Evolutionary conservation across 2,888 invertebrate species (phyloP).

Genomic region (Ennomos fuscantarius): DNA sequence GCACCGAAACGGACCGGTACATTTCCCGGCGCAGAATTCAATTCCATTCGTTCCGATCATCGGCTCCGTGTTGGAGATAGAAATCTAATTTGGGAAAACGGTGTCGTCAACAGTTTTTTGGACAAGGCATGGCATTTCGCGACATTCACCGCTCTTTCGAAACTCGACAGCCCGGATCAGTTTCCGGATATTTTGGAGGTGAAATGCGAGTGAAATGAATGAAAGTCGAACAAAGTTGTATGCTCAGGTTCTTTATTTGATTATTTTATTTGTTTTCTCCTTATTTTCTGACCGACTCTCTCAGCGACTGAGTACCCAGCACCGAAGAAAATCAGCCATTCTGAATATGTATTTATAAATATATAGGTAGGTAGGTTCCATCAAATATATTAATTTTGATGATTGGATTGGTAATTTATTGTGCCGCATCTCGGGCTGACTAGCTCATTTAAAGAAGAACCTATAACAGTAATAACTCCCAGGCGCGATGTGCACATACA

Average conservation of each 20-base stretch:
- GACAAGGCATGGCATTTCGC: conserved; percentile 52
- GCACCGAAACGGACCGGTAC: conserved; percentile 37
- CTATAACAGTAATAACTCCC: too few species aligned
- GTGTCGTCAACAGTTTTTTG: conserved; percentile 60
- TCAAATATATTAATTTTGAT: too few species aligned
- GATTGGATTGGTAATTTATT: too few species aligned
- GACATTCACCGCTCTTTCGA: conserved; percentile 26
- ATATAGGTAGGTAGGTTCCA: too few species aligned
- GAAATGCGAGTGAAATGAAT: conserved; percentile 28
- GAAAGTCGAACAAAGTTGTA: conserved; percentile 20
- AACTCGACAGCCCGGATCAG: conserved; percentile 11
- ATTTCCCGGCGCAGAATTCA: conserved; percentile 58
- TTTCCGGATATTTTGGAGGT: conserved; percentile 22
- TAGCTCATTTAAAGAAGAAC: too few species aligned
- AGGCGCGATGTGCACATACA: too few species aligned
- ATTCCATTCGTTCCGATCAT: conserved; percentile 66
- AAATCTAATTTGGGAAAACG: conserved; percentile 63
- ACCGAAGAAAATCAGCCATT: not conserved
- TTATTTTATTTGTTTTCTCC: conserved; percentile 25
- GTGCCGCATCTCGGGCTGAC: too few species aligned
- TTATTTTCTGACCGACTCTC: conserved; percentile 18
- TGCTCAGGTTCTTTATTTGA: conserved; percentile 24
- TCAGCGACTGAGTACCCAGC: conserved; percentile 12
- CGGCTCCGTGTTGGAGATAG: conserved; percentile 61
- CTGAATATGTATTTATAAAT: too few species aligned